Evolutionary conservation across 2,797 vertebrate genomes (phyloP).

Genomic region (Bovichtus variegatus): DNA sequence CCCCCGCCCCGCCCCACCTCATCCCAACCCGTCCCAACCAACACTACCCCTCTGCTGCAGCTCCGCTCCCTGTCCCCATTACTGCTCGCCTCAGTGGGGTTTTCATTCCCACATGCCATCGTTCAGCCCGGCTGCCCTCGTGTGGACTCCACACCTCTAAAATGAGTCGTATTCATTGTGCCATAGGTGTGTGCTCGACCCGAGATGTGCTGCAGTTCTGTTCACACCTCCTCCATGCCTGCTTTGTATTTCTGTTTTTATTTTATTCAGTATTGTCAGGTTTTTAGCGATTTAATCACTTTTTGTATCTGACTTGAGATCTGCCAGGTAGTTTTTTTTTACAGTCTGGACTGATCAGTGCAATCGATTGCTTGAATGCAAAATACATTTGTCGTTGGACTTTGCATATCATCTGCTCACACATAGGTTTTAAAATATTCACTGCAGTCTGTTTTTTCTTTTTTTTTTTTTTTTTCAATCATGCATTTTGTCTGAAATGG

Average conservation of each 20-base stretch:
- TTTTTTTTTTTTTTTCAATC: conserved; percentile 41
- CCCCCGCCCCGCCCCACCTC: conserved; percentile 61
- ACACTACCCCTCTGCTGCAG: conserved; percentile 57
- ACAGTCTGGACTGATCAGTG: conserved; percentile 1
- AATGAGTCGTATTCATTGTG: conserved; percentile 74
- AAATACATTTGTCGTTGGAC: conserved; percentile 39
- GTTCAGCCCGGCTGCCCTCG: conserved; percentile 28
- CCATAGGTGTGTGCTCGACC: conserved; percentile 83
- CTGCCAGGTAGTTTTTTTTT: conserved; percentile 12
- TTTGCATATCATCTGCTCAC: conserved; percentile 36
- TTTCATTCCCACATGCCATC: conserved; percentile 33
- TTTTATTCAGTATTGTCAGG: conserved; percentile 39
- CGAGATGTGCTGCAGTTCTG: conserved; percentile 11
- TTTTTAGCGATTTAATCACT: conserved; percentile 32
- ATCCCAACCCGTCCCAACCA: conserved; percentile 39
- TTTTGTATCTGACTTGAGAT: conserved; percentile 54
- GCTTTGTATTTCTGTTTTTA: conserved; percentile 16
- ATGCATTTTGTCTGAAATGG: conserved; percentile 54
- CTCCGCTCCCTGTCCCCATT: conserved; percentile 55
- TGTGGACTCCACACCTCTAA: conserved; percentile 51
- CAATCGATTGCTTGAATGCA: conserved; percentile 44
- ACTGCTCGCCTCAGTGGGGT: conserved; percentile 1
- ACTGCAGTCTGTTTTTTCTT: conserved; percentile 8
- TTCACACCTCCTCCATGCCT: not conserved
- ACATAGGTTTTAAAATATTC: conserved; percentile 25